Base-by-base conservation (phyloP, 2,888 invertebrate genomes). In the Sesia bembeciformis region DNA sequence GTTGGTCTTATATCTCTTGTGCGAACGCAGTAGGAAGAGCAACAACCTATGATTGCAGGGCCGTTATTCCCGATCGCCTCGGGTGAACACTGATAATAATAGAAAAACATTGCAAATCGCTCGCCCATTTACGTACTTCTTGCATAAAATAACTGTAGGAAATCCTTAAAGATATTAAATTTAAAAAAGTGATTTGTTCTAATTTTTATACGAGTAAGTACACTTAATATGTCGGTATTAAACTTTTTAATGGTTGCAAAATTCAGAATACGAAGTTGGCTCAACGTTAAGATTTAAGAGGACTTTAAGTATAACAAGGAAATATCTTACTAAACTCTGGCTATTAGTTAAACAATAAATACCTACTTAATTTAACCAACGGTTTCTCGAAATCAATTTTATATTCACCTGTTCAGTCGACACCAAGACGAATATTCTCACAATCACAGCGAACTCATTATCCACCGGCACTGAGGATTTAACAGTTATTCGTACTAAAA, bases 1-100 rank as follows among this genome's bases (percentile, higher is more conserved):
- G 61, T 67, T 68, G 64, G 62, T 73, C 79, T 80, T 77, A 79
- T 79, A 76, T 78, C 79, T 77, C 72, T 65, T 67, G 67, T 65
- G 67, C 73, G 64, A 63, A 62, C 75, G 69, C 74, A 70, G 74
- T 81, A 82, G 83, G 84, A 84, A 85, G 88, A 88, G 78, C 88
- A 89, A 89, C 84, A 88, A 89, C 88, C 88, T 89, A 86, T 88
- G 88, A 89, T 89, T 88, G 85, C 82, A 78, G 81, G 84, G 86
- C 88, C 88, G 88, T 88, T 89, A 89, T 81, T 74, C 83, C 83
- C 76, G 77, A 79, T 77, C 76, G 79, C 73, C 79, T 76, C 76
- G 77, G 70, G 72, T 72, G 76, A 76, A 67, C 78, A 76, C 72
- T 78, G 79, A 80, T 82, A 81, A 77, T 69, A 66, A 66, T 63